Base-by-base conservation (phyloP, 2,888 invertebrate genomes). In the Brassicogethes aeneus region DNA sequence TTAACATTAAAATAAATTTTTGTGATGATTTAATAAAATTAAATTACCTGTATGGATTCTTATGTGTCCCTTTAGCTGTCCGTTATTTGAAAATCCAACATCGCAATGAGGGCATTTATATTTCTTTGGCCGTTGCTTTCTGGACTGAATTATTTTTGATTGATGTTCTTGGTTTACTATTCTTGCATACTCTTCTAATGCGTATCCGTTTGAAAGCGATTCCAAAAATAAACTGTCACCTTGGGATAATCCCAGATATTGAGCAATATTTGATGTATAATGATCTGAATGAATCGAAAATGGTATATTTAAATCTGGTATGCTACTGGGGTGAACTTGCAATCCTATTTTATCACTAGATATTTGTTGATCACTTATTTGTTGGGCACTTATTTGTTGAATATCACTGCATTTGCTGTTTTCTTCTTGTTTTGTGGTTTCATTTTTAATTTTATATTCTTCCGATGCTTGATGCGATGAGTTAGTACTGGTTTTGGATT, bases 11-110 rank as follows among this genome's bases (percentile, higher is more conserved):
- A n/a, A n/a, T n/a, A n/a, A n/a, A n/a, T n/a, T n/a, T n/a, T n/a
- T n/a, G n/a, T n/a, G n/a, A n/a, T n/a, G n/a, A n/a, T n/a, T n/a
- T n/a, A n/a, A n/a, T n/a, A n/a, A 34, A 2, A 29, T 16, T n/a
- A 48, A 62, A 66, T 69, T 64, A 69, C 89, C 91, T 29, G 91
- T 91, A 59, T 92, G 92, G 40, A 91, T 92, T 42, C 92, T 71
- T n/a, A 90, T 79, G 61, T 93, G 92, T 12, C 92, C 92, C 63
- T 87, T 89, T 0, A 93, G 70, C 55, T 93, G 92, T 0, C 92
- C 92, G 65, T 91, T 92, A 64, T 93, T 93, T n/a, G 90, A 90
- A 64, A 93, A 93, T 0, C 88, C 89, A 1, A 89, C 88, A 53
- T 87, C 79, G 61, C 93, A 93, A 57, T 89, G 85, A 0, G 87